Conservation (phyloP, 2,113 vertebrate genomes). For the Cavia aperea region DNA sequence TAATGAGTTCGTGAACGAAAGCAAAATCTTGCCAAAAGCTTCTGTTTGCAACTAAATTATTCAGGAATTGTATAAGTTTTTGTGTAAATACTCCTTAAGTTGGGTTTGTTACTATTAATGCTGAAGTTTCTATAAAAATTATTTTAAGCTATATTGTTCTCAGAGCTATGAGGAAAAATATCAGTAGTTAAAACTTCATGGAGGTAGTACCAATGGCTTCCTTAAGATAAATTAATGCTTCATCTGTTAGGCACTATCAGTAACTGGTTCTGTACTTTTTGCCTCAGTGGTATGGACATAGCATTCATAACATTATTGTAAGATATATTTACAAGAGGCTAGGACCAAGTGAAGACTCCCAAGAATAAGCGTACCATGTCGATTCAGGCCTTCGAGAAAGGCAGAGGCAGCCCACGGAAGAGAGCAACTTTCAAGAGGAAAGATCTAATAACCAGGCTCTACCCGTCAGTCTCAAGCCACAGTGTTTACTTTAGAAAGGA, state of each 20-base stretch:
- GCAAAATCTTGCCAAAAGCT: neutral
- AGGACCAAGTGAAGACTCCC: neutral
- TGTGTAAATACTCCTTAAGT: neutral
- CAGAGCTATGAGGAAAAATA: neutral
- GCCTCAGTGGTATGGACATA: neutral
- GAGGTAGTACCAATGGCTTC: neutral
- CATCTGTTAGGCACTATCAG: neutral
- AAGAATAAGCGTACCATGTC: neutral
- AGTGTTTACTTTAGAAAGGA: neutral
- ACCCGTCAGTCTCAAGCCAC: neutral
- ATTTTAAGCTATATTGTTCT: neutral
- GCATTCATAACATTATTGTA: neutral
- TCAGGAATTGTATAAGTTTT: neutral
- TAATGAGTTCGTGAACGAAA: neutral
- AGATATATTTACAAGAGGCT: neutral
- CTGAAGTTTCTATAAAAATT: conserved; percentile 26
- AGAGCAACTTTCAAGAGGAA: neutral
- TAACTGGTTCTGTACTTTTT: neutral
- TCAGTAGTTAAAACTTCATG: neutral
- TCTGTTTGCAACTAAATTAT: neutral
- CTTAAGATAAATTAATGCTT: neutral
- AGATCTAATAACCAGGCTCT: neutral
- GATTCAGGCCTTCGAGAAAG: neutral
- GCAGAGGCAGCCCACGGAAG: neutral
- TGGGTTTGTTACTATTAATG: neutral